Base-by-base conservation (phyloP, 1,140 invertebrate species). In the Goniozus legneri region DNA sequence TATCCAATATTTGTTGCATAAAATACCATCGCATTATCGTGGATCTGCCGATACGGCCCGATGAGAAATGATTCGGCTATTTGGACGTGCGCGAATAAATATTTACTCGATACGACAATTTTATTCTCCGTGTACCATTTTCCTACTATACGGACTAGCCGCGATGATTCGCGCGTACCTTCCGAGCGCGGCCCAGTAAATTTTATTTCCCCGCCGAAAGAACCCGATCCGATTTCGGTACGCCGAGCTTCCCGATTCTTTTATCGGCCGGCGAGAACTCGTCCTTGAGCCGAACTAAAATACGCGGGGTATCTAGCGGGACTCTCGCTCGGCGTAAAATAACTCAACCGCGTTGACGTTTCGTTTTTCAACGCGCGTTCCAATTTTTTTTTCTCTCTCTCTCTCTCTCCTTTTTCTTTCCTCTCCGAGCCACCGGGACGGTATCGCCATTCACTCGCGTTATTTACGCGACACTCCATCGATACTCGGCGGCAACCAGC, bases 221-320 rank as follows among this genome's bases (percentile, higher is more conserved):
- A 6, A 8, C n/a, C n/a, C 22, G 46, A 20, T 48, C 21, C 20
- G 3, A 47, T 37, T 33, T 36, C 10, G 42, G 42, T 33, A 8
- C 4, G 22, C 8, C n/a, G 15, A 36, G 22, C 27, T 42, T 37
- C 34, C n/a, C n/a, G n/a, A n/a, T n/a, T n/a, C n/a, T n/a, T n/a
- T n/a, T n/a, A n/a, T n/a, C n/a, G 13, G 20, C 3, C n/a, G 24
- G 27, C 8, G 40, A 50, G 37, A 46, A 27, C 20, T 35, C 36
- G 43, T 8, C 35, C 16, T 4, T n/a, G n/a, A n/a, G 15, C 13
- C 21, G 39, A 30, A 44, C 34, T 44, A n/a, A n/a, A n/a, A n/a
- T n/a, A 33, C 16, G 15, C 21, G 34, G 33, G 37, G 33, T 44
- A 50, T 48, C 24, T 8, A 13, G 15, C 14, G 3, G 36, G 36